A percentile compares a stretch with the other conserved stretches of the same genome.
Evolutionary conservation across 2,797 vertebrate species (phyloP).

Genomic region (Tolypeutes matacus): DNA sequence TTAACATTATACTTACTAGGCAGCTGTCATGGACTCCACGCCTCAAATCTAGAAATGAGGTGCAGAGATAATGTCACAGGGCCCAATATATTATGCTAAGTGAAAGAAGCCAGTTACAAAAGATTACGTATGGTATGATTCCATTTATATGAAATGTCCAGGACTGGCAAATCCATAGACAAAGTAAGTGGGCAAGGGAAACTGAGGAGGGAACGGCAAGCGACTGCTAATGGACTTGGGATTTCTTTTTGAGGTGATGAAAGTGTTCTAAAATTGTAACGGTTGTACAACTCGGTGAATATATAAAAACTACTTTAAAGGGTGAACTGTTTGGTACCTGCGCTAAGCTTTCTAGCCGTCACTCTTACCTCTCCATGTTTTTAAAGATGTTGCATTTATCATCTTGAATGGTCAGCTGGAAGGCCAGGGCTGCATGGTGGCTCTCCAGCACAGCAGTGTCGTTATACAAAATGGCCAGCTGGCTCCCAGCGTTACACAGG

Average conservation of each 20-base stretch:
- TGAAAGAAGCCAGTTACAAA: not conserved
- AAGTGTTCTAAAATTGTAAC: not conserved
- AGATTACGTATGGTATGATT: rapidly evolving
- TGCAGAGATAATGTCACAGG: no score
- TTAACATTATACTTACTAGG: no score
- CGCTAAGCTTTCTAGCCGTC: no score
- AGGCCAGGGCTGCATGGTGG: constrained; percentile 96
- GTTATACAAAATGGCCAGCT: constrained; percentile 96
- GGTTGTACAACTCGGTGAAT: no score
- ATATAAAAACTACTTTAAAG: not conserved
- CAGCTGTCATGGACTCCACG: no score
- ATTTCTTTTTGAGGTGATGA: no score
- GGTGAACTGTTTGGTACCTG: not conserved
- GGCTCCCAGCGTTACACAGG: constrained; percentile 96
- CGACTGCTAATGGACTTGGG: not conserved
- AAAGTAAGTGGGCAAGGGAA: rapidly evolving
- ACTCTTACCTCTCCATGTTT: constrained; percentile 94
- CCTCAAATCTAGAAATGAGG: no score
- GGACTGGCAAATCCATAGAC: not conserved
- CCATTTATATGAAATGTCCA: no score
- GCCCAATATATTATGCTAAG: not conserved
- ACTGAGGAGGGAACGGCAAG: not conserved
- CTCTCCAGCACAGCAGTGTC: constrained; percentile 97
- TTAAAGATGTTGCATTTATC: constrained; percentile 98
- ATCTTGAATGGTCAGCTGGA: constrained; percentile 95